Evolutionary conservation across 2,113 vertebrate species (phyloP), one percentile per base, ranked within the genome.

Genomic region (Colistium nudipinnis): DNA sequence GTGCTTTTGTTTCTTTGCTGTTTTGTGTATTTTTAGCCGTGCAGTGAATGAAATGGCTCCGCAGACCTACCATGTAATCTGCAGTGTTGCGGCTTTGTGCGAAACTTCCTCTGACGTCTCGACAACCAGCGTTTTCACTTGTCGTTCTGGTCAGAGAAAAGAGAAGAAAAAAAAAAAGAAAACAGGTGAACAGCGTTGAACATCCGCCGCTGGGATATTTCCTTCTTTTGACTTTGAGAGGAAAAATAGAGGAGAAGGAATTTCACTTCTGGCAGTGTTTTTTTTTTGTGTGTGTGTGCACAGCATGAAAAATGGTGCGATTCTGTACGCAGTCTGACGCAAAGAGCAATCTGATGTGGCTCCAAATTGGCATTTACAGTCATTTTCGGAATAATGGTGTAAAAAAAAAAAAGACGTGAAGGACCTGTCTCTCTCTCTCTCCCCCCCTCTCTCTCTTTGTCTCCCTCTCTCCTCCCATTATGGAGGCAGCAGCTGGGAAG

Each of bases 401-500:
- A 22, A 16, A 49, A 39, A 35, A 38, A 41, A 57, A 22, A 19
- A 22, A 68, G 22, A 60, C 52, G n/a, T 57, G 61, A 62, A 78
- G 48, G 11, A 13, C 17, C 19, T 63, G 14, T 54, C 52, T 60
- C 55, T 62, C 55, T 64, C 44, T 74, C 43, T 61, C 60, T 22
- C 17, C 43, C 10, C 20, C 8, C 22, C 22, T 54, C n/a, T n/a
- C 44, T 8, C 30, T 31, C 30, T n/a, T n/a, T n/a, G n/a, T n/a
- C 30, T 31, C 30, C 30, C 9, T 9, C 27, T 65, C 60, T 49
- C 56, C 22, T 53, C 8, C 43, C 53, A 56, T 94, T 91, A 86
- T 90, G 89, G 89, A 91, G 92, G 93, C 93, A 95, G 93, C 93
- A 94, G 94, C 93, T 94, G 92, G 93, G 92, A 12, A 92, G 90